Percentiles rank a stretch among this genome's conserved stretches.
Evolutionary conservation across 2,888 invertebrate species (phyloP).

Genomic region (Exephanes ischioxanthus): DNA sequence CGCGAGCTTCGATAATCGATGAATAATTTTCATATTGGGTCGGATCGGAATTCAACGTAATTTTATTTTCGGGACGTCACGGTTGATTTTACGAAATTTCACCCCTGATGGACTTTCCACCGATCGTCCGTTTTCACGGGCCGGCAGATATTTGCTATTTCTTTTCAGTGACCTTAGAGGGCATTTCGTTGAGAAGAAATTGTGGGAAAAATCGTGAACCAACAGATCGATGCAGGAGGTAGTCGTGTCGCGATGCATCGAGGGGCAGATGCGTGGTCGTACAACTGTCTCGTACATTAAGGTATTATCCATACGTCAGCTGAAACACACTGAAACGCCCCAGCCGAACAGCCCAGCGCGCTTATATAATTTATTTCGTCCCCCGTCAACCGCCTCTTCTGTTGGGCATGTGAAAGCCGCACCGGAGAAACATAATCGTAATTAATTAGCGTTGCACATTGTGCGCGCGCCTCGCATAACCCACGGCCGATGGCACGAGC

Average conservation of each 20-base stretch:
- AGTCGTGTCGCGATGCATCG: slow-evolving; percentile 15
- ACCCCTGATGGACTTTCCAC: not conserved
- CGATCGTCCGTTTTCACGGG: slow-evolving; percentile 2
- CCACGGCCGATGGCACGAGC: slow-evolving; percentile 7
- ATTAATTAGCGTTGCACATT: slow-evolving; percentile 56
- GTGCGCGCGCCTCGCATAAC: slow-evolving; percentile 1
- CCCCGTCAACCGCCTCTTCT: slow-evolving; percentile 51
- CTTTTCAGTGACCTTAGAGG: slow-evolving; percentile 1
- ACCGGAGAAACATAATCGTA: slow-evolving; percentile 53
- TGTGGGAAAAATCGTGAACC: slow-evolving; percentile 28
- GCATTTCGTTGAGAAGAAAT: slow-evolving; percentile 21
- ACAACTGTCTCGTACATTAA: slow-evolving; percentile 45
- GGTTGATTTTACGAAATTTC: not conserved
- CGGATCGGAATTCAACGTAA: not conserved
- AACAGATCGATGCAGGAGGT: slow-evolving; percentile 52
- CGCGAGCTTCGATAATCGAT: not conserved
- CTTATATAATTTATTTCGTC: slow-evolving; percentile 63
- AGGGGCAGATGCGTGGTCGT: slow-evolving; percentile 59
- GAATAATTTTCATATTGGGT: not conserved
- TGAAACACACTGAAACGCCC: slow-evolving; percentile 50
- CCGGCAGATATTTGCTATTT: not conserved
- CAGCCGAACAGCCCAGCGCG: slow-evolving; percentile 29
- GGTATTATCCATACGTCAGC: slow-evolving; percentile 54
- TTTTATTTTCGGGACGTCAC: not conserved
- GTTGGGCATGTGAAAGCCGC: slow-evolving; percentile 40